Conservation (phyloP, 2,888 invertebrate genomes). For the Meiosimyza decipiens region DNA sequence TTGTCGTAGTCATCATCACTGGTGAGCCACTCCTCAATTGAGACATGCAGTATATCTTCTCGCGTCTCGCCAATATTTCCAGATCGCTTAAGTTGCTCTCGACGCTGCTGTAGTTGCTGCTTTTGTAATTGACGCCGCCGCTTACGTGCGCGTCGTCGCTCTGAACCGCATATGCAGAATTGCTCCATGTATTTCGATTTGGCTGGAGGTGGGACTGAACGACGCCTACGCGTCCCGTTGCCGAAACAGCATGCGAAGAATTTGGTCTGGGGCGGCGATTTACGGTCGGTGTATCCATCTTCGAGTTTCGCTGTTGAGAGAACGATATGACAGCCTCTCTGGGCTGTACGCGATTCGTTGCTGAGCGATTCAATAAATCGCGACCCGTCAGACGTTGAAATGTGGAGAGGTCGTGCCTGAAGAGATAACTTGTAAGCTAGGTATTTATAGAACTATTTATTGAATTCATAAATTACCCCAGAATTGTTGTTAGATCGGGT, state of each 20-base stretch:
- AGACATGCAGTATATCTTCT: conserved; percentile 68
- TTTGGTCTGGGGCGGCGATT: conserved; percentile 64
- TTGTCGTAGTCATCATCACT: conserved; percentile 59
- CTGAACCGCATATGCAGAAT: conserved; percentile 75
- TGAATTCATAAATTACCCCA: conserved; percentile 58
- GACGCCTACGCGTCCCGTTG: conserved; percentile 52
- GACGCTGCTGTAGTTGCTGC: conserved; percentile 62
- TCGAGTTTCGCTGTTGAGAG: conserved; percentile 68
- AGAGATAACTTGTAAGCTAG: not conserved
- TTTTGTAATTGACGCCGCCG: conserved; percentile 60
- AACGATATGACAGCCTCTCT: conserved; percentile 68
- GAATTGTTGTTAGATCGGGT: conserved; percentile 67
- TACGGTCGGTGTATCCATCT: conserved; percentile 68
- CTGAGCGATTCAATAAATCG: conserved; percentile 67
- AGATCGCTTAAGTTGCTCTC: conserved; percentile 71
- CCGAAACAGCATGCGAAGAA: conserved; percentile 29
- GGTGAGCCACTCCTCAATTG: conserved; percentile 68
- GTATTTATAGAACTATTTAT: not conserved
- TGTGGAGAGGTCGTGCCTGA: conserved; percentile 68
- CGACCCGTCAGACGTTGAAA: conserved; percentile 68
- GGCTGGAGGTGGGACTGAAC: conserved; percentile 59
- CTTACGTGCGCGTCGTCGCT: conserved; percentile 58
- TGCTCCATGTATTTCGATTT: conserved; percentile 74
- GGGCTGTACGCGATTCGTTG: conserved; percentile 66
- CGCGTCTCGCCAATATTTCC: conserved; percentile 73